Evolutionary conservation across 2,113 vertebrate species (phyloP), one percentile per base, ranked within the genome.

Genomic region (Alethe castanea): DNA sequence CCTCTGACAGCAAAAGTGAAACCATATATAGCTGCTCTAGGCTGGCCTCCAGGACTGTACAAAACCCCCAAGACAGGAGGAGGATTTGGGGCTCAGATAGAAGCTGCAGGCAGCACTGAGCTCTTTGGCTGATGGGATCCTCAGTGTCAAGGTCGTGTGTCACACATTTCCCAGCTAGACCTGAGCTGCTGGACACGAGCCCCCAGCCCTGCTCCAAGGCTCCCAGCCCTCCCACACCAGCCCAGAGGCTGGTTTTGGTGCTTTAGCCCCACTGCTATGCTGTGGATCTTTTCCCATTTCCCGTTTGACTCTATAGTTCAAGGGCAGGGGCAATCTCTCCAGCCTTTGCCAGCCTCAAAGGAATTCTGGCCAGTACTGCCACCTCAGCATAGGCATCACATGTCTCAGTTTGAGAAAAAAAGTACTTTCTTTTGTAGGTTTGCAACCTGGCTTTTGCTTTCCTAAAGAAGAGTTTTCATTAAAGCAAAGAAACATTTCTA

Each of bases 1-100:
- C 47, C 47, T 88, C 47, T 50, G 61, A 74, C 12, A 26, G 82
- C 22, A 86, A 52, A 86, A 86, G 44, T 73, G 71, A 81, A 91
- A 86, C 67, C 50, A 19, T 20, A 35, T 62, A 26, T 54, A 44
- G 50, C 56, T 53, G 64, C 54, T 52, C 23, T 48, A 90, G 70
- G 67, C 56, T 96, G 79, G 38, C 45, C 79, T 92, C 69, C 64
- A 77, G 67, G 84, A 20, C 29, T 26, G 88, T 93, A 35, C 28
- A 88, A 74, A 93, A 18, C 9, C 60, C 36, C n/a, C 25, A 56
- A 11, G 61, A 60, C 19, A 62, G 52, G 65, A 53, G 59, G 20
- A 70, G 53, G 64, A 86, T 90, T 69, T 23, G 25, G 11, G 62
- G 23, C 36, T 31, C 7, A 1, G 53, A 87, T 56, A 33, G 42